phyloP scores from a whole-genome alignment of 2,797 vertebrate species.

The Malacoctenus gilli region DNA sequence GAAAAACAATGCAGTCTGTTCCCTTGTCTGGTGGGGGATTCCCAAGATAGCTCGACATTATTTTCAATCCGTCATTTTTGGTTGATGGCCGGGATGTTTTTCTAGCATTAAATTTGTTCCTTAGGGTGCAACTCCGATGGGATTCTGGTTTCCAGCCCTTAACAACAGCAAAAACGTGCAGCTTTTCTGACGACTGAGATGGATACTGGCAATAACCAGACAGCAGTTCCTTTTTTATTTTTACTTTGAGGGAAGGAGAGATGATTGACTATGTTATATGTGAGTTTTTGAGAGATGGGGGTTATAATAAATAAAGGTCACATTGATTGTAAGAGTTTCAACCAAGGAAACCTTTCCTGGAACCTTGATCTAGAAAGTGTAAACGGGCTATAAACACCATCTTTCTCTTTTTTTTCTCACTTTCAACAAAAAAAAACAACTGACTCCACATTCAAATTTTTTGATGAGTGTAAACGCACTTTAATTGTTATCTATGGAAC shows the following conservation, averaged over 20 bases:
- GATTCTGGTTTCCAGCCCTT: constrained; percentile 84
- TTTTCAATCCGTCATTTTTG: constrained; percentile 87
- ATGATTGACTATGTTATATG: constrained; percentile 84
- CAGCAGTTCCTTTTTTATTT: constrained; percentile 83
- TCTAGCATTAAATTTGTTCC: constrained; percentile 86
- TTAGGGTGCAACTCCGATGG: constrained; percentile 83
- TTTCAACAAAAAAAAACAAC: neutral
- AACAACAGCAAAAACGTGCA: constrained; percentile 85
- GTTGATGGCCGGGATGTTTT: constrained; percentile 86
- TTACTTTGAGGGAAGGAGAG: constrained; percentile 82
- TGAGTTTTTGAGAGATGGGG: constrained; percentile 82
- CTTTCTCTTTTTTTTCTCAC: constrained; percentile 25
- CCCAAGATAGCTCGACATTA: constrained; percentile 85
- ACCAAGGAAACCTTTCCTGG: constrained; percentile 70
- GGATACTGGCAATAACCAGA: constrained; percentile 86
- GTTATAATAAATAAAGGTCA: constrained; percentile 85
- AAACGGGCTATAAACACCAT: constrained; percentile 56
- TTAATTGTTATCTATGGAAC: constrained; percentile 5
- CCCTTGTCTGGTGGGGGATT: constrained; percentile 84
- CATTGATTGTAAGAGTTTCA: constrained; percentile 80
- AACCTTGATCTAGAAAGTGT: constrained; percentile 71
- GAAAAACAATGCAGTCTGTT: constrained; percentile 85
- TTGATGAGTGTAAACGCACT: neutral
- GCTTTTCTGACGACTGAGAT: constrained; percentile 86
- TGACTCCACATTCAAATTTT: constrained; percentile 26